These are phyloP conservation scores for Listronotus bonariensis DNA, from an alignment of 1,140 invertebrate genomes.

Conservation along the genomic window DNA sequence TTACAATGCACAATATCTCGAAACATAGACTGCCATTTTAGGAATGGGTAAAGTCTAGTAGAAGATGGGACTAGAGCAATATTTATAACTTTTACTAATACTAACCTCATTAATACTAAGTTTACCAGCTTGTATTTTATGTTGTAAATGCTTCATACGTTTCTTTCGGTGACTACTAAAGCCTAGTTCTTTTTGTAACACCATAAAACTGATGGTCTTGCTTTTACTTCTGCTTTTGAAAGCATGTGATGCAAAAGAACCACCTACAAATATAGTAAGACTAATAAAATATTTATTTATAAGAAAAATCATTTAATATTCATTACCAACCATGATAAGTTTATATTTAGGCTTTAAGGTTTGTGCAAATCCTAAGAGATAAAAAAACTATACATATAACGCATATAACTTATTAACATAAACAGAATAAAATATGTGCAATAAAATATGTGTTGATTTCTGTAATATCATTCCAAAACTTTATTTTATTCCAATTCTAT, in stretches of 20 bases:
- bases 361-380: not conserved
- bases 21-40: too few relatives aligned
- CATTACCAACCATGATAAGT: not conserved
- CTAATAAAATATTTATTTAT: too few relatives aligned
- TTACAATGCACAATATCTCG: too few relatives aligned
- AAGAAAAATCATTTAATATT: too few relatives aligned
- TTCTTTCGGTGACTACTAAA: constrained; percentile 96
- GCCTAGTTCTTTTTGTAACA: constrained; percentile 98
- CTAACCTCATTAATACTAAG: constrained; percentile 82
- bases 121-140: constrained; percentile 88
- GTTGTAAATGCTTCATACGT: constrained; percentile 82
- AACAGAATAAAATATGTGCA: constrained; percentile 6
- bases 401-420: constrained; percentile 2
- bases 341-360: constrained; percentile 20
- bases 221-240: constrained; percentile 89
- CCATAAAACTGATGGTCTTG: constrained; percentile 93
- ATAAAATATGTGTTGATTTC: too few relatives aligned
- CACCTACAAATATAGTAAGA: constrained; percentile 64
- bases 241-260: constrained; percentile 97
- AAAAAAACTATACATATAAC: too few relatives aligned
- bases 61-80: too few relatives aligned
- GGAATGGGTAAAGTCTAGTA: too few relatives aligned
- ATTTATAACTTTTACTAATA: not conserved
- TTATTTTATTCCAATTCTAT: too few relatives aligned
- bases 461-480: too few relatives aligned